These are phyloP conservation scores for Lepidochitona cinerea DNA, from an alignment of 2,888 invertebrate genomes.

Conservation along the genomic window DNA sequence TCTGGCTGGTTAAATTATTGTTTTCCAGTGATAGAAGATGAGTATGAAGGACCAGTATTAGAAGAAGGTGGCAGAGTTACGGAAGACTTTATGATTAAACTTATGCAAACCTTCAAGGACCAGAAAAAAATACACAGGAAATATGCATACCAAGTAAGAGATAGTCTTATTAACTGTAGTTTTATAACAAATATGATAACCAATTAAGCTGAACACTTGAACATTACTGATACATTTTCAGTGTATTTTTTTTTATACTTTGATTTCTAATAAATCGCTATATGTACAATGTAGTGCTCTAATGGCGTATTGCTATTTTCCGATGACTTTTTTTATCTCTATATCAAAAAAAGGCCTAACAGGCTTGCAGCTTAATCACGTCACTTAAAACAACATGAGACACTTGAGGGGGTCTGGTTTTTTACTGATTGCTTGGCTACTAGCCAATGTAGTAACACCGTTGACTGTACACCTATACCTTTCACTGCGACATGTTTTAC, in stretches of 20 bases:
- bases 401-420: no score
- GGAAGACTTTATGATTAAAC: conserved; percentile 86
- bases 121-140: conserved; percentile 96
- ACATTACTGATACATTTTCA: no score
- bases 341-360: neutral
- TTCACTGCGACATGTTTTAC: no score
- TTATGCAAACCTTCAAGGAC: conserved; percentile 90
- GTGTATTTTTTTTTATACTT: neutral
- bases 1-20: no score
- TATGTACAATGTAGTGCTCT: neutral
- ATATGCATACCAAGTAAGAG: conserved; percentile 89
- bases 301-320: neutral
- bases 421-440: no score
- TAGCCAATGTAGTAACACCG: no score
- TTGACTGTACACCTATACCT: no score
- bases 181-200: no score
- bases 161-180: no score
- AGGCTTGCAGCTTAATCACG: no score
- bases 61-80: conserved; percentile 81
- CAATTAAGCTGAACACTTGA: no score
- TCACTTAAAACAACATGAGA: no score
- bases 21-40: conserved; percentile 88
- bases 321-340: neutral
- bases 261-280: neutral
- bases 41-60: conserved; percentile 91